A percentile compares a stretch with the other conserved stretches of the same genome.
phyloP scores from a whole-genome alignment of 2,888 invertebrate species.

The Rotaria macrura region DNA sequence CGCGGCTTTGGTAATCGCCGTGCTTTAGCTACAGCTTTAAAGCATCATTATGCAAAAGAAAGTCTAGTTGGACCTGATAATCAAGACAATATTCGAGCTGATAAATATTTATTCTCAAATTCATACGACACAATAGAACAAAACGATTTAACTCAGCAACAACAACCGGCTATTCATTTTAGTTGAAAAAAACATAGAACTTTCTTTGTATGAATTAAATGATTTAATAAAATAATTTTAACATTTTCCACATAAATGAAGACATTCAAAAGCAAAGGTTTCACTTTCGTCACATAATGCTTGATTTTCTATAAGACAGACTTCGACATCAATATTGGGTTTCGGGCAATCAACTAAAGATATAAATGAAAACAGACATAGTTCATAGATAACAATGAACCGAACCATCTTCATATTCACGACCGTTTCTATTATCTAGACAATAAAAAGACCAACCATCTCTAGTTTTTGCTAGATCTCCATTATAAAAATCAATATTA shows the following conservation, averaged over 20 bases:
- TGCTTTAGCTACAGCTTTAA: not conserved
- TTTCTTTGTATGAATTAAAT: not conserved
- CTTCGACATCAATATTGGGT: not conserved
- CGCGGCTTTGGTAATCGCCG: slow-evolving; percentile 18
- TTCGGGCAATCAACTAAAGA: not conserved
- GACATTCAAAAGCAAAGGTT: not conserved
- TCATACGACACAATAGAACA: not conserved
- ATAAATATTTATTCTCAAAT: not conserved
- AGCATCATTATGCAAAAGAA: not conserved
- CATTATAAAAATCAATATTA: not conserved
- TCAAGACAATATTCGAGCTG: not conserved
- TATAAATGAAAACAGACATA: not conserved
- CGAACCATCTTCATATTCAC: not conserved
- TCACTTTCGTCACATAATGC: not conserved
- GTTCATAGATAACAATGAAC: not conserved
- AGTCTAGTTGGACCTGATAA: not conserved
- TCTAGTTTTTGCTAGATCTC: not conserved
- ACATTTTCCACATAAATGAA: slow-evolving; percentile 13
- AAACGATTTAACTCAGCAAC: not conserved
- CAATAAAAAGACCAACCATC: slow-evolving; percentile 1
- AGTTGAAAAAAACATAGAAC: not conserved
- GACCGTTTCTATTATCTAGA: not conserved
- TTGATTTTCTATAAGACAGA: not conserved
- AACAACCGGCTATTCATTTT: not conserved
- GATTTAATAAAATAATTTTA: slow-evolving; percentile 11